Base-by-base conservation (phyloP, 1,140 invertebrate species). In the Heliconius hewitsoni region DNA sequence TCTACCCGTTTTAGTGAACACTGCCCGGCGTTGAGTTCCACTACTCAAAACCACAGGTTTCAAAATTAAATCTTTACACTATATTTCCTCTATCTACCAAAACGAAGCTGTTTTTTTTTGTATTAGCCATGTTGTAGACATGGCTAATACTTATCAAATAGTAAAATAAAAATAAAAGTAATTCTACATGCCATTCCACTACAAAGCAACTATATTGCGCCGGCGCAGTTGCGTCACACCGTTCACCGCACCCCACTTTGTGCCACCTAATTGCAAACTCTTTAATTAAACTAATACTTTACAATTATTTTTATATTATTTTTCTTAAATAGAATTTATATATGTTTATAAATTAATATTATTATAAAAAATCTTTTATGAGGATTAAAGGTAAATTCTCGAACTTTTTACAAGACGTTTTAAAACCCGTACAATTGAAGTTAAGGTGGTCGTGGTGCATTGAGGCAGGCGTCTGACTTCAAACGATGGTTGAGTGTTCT, bases 171-270 rank as follows among this genome's bases (percentile, higher is more conserved):
- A 66, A 30, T 27, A 16, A 13, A 66, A 66, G 60, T 66, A 66
- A 13, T 27, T 3, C 13, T 23, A 60, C n/a, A 30, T 30, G 60
- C 87, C 89, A 91, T 77, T 84, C 60, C 74, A 50, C 16, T 9
- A 6, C 46, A 52, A 3, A 2, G 46, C 16, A 30, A 87, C 37
- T 87, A 84, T 78, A 87, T 83, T 76, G 77, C 84, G 84, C 79
- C 37, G 70, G 86, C 76, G 84, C 79, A 55, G 80, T 90, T 91
- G 90, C 90, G 81, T 90, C 90, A 91, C 80, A 82, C 89, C 91
- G 87, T 85, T 91, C 90, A 88, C 90, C 83, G 83, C 86, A 81
- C 89, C 89, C 86, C 86, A 52, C 78, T 27, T 71, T 34, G 46
- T 73, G 74, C 76, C 78, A 80, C 66, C 73, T 79, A 71, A 74